A percentile compares a stretch with the other conserved stretches of the same genome.
These are phyloP conservation scores for Leptinotarsa peninsularis DNA, from an alignment of 2,888 invertebrate species.

Conservation along the genomic window DNA sequence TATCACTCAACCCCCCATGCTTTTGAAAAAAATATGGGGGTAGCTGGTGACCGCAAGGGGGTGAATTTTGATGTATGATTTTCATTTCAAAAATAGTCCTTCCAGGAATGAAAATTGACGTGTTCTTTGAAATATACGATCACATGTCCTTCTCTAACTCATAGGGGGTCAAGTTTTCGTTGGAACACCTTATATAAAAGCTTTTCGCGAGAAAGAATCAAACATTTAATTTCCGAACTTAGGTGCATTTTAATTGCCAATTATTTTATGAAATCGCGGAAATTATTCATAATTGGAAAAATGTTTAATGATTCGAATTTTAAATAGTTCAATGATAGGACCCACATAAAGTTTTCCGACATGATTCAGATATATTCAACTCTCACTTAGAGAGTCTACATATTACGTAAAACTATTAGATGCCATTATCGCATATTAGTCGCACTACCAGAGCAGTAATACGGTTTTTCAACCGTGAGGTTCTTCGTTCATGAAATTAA, in stretches of 20 bases:
- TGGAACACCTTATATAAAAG: too few species aligned
- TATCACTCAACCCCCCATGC: too few species aligned
- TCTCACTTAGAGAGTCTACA: constrained; percentile 23
- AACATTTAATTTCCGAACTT: background rate
- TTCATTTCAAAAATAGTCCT: too few species aligned
- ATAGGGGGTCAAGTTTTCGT: too few species aligned
- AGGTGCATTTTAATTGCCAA: background rate
- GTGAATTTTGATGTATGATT: too few species aligned
- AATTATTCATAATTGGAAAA: constrained; percentile 6
- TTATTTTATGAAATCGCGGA: background rate
- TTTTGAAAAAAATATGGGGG: too few species aligned
- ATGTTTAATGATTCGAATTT: constrained; percentile 2
- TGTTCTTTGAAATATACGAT: too few species aligned
- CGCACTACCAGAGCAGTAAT: constrained; percentile 19
- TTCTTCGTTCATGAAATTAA: constrained; percentile 9
- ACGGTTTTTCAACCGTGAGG: constrained; percentile 24
- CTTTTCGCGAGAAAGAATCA: too few species aligned
- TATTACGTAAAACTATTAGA: constrained; percentile 28
- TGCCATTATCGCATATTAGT: constrained; percentile 29
- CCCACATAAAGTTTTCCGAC: constrained; percentile 8
- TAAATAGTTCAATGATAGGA: constrained; percentile 3
- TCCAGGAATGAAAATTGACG: too few species aligned
- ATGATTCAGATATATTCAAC: constrained; percentile 4
- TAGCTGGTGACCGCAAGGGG: too few species aligned
- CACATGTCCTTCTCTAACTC: too few species aligned